phyloP scores from a whole-genome alignment of 1,140 invertebrate species.

The Brachionus calyciflorus region DNA sequence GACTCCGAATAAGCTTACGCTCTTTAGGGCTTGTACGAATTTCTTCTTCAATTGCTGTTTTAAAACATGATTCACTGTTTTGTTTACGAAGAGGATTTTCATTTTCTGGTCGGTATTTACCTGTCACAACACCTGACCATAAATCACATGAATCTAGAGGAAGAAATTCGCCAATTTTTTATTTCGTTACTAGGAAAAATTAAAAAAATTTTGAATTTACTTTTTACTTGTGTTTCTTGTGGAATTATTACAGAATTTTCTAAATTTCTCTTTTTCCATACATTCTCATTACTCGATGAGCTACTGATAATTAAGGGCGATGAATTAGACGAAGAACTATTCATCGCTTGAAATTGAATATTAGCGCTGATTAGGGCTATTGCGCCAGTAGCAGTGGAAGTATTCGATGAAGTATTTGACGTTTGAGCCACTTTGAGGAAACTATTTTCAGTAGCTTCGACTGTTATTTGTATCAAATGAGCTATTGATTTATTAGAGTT shows the following conservation, averaged over 20 bases:
- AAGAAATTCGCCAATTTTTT: background rate
- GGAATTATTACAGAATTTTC: slow-evolving; percentile 37
- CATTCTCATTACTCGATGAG: slow-evolving; percentile 21
- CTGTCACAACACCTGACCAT: slow-evolving; percentile 35
- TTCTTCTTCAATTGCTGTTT: background rate
- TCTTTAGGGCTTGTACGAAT: background rate
- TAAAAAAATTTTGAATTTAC: background rate
- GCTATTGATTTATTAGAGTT: background rate
- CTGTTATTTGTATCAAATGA: slow-evolving; percentile 33
- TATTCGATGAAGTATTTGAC: background rate
- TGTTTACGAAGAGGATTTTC: background rate
- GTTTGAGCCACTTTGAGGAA: slow-evolving; percentile 14
- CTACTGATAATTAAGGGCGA: background rate
- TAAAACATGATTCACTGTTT: background rate
- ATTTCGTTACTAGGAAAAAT: background rate
- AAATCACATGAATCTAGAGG: slow-evolving; percentile 26
- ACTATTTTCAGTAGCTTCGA: slow-evolving; percentile 16
- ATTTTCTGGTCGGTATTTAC: slow-evolving; percentile 14
- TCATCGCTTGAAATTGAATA: slow-evolving; percentile 30
- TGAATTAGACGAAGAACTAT: background rate
- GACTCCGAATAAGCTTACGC: background rate
- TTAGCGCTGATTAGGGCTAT: slow-evolving; percentile 25
- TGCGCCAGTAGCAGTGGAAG: slow-evolving; percentile 15
- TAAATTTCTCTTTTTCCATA: slow-evolving; percentile 38
- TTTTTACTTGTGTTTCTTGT: slow-evolving; percentile 27